Conservation (phyloP, 2,888 invertebrate species). For the Ectemnius lituratus region DNA sequence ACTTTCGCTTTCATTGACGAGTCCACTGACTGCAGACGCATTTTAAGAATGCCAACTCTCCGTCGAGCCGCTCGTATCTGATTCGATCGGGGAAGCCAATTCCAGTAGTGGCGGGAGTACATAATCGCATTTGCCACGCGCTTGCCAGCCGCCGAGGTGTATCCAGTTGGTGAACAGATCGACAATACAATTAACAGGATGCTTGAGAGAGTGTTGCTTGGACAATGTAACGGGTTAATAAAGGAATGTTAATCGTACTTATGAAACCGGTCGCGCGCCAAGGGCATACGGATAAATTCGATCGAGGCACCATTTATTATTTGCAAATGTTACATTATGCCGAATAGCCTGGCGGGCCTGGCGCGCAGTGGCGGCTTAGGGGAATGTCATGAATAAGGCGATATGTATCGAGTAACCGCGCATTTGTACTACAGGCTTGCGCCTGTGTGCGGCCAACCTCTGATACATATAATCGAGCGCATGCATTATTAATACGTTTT, state of each 20-base stretch:
- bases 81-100: too few species aligned
- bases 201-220: background rate
- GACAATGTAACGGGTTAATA: slow-evolving; percentile 46
- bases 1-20: too few species aligned
- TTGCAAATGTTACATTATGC: slow-evolving; percentile 37
- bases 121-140: background rate
- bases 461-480: slow-evolving; percentile 36
- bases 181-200: slow-evolving; percentile 42
- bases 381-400: slow-evolving; percentile 54
- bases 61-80: too few species aligned
- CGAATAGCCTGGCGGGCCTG: slow-evolving; percentile 43
- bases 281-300: background rate
- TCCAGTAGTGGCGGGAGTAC: too few species aligned
- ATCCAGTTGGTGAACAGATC: background rate
- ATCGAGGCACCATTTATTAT: slow-evolving; percentile 42
- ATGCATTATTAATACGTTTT: slow-evolving; percentile 58
- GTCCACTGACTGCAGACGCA: too few species aligned
- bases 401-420: slow-evolving; percentile 43
- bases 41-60: too few species aligned
- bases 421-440: slow-evolving; percentile 42
- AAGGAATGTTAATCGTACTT: slow-evolving; percentile 51
- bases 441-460: slow-evolving; percentile 33
- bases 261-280: slow-evolving; percentile 36
- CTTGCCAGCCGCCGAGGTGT: background rate
- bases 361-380: slow-evolving; percentile 42